A percentile compares a stretch with the other conserved stretches of the same genome.
Conservation (phyloP, 1,140 invertebrate genomes). For the Phthorimaea operculella region DNA sequence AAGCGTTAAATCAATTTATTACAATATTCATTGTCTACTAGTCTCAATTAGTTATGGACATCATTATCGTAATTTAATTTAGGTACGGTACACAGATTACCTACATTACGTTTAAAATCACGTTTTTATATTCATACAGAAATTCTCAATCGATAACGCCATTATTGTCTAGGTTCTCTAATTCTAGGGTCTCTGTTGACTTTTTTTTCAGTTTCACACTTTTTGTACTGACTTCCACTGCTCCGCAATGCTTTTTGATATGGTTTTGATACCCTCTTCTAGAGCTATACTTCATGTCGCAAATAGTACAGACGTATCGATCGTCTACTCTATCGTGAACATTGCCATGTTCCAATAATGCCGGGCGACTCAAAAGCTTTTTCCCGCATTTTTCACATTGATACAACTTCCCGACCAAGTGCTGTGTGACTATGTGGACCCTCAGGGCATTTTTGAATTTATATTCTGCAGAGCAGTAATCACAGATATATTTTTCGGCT, state of each 20-base stretch:
- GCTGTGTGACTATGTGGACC: slow-evolving; percentile 19
- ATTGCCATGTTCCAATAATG: slow-evolving; percentile 22
- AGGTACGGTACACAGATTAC: no score
- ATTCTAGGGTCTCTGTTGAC: no score
- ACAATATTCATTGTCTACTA: no score
- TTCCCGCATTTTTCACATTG: slow-evolving; percentile 33
- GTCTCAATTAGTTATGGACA: no score
- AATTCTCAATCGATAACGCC: no score
- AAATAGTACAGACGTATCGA: slow-evolving; percentile 22
- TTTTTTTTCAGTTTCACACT: no score
- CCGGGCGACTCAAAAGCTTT: slow-evolving; percentile 13
- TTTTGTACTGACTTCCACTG: no score
- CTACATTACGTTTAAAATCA: no score
- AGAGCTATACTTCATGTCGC: slow-evolving; percentile 22
- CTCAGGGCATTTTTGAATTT: slow-evolving; percentile 16
- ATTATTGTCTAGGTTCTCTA: no score
- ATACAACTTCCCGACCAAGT: slow-evolving; percentile 12
- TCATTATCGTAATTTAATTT: no score
- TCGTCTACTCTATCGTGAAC: slow-evolving; percentile 22
- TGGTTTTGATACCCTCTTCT: slow-evolving; percentile 26
- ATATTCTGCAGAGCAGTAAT: slow-evolving; percentile 24
- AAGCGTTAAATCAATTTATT: no score
- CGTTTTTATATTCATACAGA: no score
- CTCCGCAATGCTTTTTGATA: slow-evolving; percentile 9
- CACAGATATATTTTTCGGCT: slow-evolving; percentile 20